phyloP scores from a whole-genome alignment of 2,113 vertebrate genomes.

The Silurus meridionalis region DNA sequence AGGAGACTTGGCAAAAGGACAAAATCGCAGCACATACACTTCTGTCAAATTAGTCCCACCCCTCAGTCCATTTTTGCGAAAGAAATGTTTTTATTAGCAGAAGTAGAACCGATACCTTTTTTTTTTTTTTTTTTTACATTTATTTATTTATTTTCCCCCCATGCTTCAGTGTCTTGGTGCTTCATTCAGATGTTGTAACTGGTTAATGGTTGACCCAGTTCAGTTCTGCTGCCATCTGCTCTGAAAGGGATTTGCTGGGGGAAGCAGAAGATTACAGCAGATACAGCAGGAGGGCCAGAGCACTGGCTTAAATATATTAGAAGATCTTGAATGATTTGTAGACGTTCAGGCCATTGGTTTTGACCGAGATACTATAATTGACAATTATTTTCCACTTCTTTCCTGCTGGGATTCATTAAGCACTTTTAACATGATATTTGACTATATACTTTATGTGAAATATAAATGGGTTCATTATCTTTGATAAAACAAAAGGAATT shows the following conservation, averaged over 20 bases:
- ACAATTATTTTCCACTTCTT: neutral
- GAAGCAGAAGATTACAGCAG: slow-evolving; percentile 45
- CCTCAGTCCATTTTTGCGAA: neutral
- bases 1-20: slow-evolving; percentile 1
- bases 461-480: neutral
- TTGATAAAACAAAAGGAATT: neutral
- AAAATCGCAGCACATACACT: neutral
- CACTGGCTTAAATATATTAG: slow-evolving; percentile 13
- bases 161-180: slow-evolving; percentile 22
- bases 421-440: neutral
- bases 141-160: neutral
- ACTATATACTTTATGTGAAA: neutral
- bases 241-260: slow-evolving; percentile 78
- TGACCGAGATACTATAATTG: neutral
- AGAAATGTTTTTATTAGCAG: neutral
- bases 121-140: neutral
- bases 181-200: slow-evolving; percentile 79
- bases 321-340: slow-evolving; percentile 15
- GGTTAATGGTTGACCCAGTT: slow-evolving; percentile 94
- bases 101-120: neutral
- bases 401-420: neutral
- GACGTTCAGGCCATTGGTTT: neutral
- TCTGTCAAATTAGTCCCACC: neutral
- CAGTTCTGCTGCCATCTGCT: slow-evolving; percentile 88
- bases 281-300: slow-evolving; percentile 38